phyloP scores from a whole-genome alignment of 2,888 invertebrate species.

The Halocaridina rubra region DNA sequence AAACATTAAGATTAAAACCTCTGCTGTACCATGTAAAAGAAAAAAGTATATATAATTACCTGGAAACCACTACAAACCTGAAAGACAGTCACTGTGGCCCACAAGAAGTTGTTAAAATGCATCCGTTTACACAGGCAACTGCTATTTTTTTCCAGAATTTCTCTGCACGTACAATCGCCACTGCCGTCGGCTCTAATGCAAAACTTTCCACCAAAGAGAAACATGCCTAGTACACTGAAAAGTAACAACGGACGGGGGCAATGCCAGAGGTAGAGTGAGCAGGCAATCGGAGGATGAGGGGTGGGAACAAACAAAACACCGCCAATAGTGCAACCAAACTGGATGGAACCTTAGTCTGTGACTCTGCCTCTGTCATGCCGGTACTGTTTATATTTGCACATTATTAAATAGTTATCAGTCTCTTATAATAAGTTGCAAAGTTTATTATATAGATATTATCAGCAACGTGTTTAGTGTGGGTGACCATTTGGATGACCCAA shows the following conservation, averaged over 20 bases:
- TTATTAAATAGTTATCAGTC: no score
- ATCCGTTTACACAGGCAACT: slow-evolving; percentile 96
- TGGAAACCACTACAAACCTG: slow-evolving; percentile 83
- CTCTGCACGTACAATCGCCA: slow-evolving; percentile 84
- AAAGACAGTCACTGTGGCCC: slow-evolving; percentile 97
- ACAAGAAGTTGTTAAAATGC: slow-evolving; percentile 98
- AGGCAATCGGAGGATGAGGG: slow-evolving; percentile 13
- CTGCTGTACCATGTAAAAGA: no score
- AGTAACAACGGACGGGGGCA: slow-evolving; percentile 55
- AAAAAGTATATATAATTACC: no score
- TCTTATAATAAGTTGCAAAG: no score
- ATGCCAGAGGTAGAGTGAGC: slow-evolving; percentile 34
- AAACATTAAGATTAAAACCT: no score
- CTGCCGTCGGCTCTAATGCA: slow-evolving; percentile 92
- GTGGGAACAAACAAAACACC: background rate
- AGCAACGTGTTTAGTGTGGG: no score
- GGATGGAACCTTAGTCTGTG: no score
- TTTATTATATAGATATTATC: no score
- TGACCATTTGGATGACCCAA: no score
- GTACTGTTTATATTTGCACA: no score
- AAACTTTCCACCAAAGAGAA: slow-evolving; percentile 99
- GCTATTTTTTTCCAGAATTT: slow-evolving; percentile 88
- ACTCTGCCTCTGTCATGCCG: no score
- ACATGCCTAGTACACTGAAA: slow-evolving; percentile 98
- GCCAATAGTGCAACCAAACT: background rate